Conservation (phyloP, 2,113 vertebrate species). For the Tragelaphus buxtoni region DNA sequence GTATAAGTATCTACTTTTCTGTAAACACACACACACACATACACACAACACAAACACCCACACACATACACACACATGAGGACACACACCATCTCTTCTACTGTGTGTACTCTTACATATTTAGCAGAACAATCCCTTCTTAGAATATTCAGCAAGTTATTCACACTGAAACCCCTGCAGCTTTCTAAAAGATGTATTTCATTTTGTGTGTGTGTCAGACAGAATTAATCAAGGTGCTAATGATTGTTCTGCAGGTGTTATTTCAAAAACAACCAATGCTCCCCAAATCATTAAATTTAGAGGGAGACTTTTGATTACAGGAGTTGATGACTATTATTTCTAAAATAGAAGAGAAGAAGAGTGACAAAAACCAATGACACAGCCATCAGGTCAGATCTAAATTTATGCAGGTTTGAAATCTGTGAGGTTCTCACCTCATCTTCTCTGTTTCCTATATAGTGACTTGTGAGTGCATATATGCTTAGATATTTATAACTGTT, state of each 20-base stretch:
- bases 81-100: not conserved
- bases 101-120: conserved; percentile 17
- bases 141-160: conserved; percentile 66
- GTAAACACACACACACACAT: not conserved
- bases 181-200: conserved; percentile 65
- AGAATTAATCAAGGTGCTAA: conserved; percentile 76
- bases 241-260: conserved; percentile 69
- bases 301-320: not conserved
- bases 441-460: not conserved
- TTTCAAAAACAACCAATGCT: conserved; percentile 69
- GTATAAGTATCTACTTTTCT: not conserved
- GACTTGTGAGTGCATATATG: not conserved
- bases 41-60: not conserved
- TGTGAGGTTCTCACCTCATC: not conserved
- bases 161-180: conserved; percentile 66
- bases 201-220: conserved; percentile 53
- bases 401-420: not conserved
- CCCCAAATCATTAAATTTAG: conserved; percentile 34
- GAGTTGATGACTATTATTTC: not conserved
- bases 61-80: not conserved
- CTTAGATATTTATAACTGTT: not conserved
- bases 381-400: not conserved
- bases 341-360: not conserved
- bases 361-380: not conserved
- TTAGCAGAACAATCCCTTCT: conserved; percentile 53